Evolutionary conservation across 2,797 vertebrate species (phyloP).

Genomic region (Sebastiscus albofasciatus): DNA sequence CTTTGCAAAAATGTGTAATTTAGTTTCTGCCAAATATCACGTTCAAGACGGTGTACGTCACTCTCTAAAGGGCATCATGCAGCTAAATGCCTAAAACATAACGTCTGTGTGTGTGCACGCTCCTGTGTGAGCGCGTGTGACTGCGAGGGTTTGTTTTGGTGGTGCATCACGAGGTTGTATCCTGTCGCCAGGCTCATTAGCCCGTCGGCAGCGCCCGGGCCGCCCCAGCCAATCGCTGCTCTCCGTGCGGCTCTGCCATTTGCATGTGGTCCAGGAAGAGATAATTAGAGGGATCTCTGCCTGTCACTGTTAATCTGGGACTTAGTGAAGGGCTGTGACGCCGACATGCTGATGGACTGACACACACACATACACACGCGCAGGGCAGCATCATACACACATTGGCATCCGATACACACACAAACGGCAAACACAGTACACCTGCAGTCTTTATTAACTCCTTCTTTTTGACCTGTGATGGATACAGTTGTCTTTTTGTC

Average conservation of each 20-base stretch:
- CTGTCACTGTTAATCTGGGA: constrained; percentile 89
- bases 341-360: constrained; percentile 80
- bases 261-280: constrained; percentile 86
- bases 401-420: constrained; percentile 22
- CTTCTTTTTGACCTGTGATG: constrained; percentile 44
- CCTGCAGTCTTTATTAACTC: constrained; percentile 24
- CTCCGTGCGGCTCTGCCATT: constrained; percentile 76
- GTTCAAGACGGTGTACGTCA: background rate
- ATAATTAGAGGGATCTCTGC: constrained; percentile 87
- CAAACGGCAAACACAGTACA: background rate
- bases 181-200: constrained; percentile 81
- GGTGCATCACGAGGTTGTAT: constrained; percentile 71
- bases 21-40: background rate
- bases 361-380: constrained; percentile 32
- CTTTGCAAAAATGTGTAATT: background rate
- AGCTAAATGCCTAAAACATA: constrained; percentile 24
- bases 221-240: constrained; percentile 71
- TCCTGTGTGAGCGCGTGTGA: constrained; percentile 34
- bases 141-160: constrained; percentile 54
- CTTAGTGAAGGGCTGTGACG: constrained; percentile 82
- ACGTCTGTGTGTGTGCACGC: background rate
- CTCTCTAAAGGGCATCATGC: constrained; percentile 2
- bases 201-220: constrained; percentile 60
- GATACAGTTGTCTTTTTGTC: constrained; percentile 38
- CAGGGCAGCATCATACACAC: constrained; percentile 39